Percentiles rank a stretch among this genome's conserved stretches.
Conservation (phyloP, 2,113 vertebrate genomes). For the Ammodytes dubius region DNA sequence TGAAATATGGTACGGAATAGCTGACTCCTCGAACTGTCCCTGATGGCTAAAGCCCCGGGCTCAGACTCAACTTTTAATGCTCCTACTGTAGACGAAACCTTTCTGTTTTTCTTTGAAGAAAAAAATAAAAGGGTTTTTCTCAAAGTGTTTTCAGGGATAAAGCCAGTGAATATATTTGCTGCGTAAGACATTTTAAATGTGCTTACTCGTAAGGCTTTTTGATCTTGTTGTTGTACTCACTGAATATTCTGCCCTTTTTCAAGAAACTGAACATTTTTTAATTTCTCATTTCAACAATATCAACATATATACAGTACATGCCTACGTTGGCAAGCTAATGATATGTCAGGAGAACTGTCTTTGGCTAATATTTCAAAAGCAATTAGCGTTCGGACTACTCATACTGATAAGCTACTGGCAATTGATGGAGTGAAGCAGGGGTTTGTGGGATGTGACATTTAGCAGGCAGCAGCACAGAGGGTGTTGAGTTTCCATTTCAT, state of each 20-base stretch:
- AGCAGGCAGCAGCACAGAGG: constrained; percentile 37
- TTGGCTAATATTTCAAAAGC: constrained; percentile 27
- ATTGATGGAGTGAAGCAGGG: neutral
- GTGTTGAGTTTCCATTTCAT: neutral
- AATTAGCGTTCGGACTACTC: constrained; percentile 9
- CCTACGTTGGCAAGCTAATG: neutral
- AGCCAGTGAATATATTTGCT: neutral
- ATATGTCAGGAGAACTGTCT: neutral
- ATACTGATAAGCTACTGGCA: constrained; percentile 8
- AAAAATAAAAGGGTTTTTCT: neutral
- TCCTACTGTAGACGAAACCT: neutral
- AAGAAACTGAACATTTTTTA: neutral
- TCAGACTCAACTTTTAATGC: constrained; percentile 31
- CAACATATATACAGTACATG: neutral
- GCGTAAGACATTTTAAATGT: neutral
- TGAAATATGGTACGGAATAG: constrained; percentile 47
- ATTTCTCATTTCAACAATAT: neutral
- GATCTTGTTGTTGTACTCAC: neutral
- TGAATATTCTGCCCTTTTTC: neutral
- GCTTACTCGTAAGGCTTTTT: constrained; percentile 2
- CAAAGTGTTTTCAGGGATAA: neutral
- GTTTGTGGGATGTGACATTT: constrained; percentile 28
- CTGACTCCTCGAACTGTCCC: constrained; percentile 36
- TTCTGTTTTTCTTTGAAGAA: neutral
- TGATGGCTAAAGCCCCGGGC: constrained; percentile 40